Percentiles rank a stretch among this genome's conserved stretches.
phyloP scores from a whole-genome alignment of 2,888 invertebrate genomes.

The Gnatocerus cornutus region DNA sequence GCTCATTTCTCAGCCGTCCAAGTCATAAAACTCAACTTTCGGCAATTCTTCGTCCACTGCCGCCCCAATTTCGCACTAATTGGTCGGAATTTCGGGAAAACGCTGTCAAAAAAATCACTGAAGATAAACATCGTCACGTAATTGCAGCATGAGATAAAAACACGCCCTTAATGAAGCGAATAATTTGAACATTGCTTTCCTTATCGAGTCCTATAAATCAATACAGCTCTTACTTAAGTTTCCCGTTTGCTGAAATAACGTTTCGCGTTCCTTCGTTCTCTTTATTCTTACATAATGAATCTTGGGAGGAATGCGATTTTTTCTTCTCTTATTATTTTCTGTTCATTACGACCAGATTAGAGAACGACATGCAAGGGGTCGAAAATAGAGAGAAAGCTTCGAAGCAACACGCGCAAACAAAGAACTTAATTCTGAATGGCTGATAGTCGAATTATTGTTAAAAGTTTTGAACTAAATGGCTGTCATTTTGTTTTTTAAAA shows the following conservation, averaged over 20 bases:
- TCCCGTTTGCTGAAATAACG: slow-evolving; percentile 29
- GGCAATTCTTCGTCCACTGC: slow-evolving; percentile 24
- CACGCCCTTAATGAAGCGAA: slow-evolving; percentile 38
- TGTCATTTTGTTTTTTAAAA: slow-evolving; percentile 8
- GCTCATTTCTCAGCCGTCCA: slow-evolving; percentile 33
- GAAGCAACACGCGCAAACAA: background rate
- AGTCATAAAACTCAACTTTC: slow-evolving; percentile 39
- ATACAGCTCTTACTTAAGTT: slow-evolving; percentile 33
- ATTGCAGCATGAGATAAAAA: slow-evolving; percentile 36
- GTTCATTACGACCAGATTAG: slow-evolving; percentile 46
- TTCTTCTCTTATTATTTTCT: slow-evolving; percentile 30
- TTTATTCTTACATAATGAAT: slow-evolving; percentile 44
- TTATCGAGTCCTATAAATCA: slow-evolving; percentile 43
- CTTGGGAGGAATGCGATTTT: slow-evolving; percentile 35
- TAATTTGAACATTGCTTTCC: slow-evolving; percentile 38
- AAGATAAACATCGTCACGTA: slow-evolving; percentile 38
- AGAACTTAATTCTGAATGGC: no score
- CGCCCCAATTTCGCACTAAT: slow-evolving; percentile 15
- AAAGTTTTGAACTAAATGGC: background rate
- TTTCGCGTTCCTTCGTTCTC: slow-evolving; percentile 21
- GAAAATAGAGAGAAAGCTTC: background rate
- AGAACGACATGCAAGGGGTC: slow-evolving; percentile 28
- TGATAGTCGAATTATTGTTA: background rate
- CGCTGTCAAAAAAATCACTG: slow-evolving; percentile 19
- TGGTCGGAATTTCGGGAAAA: slow-evolving; percentile 25